Percentiles rank a stretch among this genome's conserved stretches.
Evolutionary conservation across 2,113 vertebrate species (phyloP).

Genomic region (Oreochromis tanganicae): DNA sequence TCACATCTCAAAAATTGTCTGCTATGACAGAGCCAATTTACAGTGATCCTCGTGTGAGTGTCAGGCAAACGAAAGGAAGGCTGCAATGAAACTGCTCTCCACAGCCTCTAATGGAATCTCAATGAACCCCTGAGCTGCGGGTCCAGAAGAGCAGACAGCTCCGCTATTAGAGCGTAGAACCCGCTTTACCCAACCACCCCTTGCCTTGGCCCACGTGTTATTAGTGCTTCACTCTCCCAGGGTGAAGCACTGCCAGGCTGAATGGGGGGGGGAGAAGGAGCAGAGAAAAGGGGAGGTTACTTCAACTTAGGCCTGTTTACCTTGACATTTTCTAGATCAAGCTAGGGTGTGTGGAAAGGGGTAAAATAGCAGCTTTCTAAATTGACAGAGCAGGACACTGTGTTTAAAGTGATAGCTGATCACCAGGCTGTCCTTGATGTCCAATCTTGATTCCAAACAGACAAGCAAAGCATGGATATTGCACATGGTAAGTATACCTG

Average conservation of each 20-base stretch:
- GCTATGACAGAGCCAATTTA: constrained; percentile 76
- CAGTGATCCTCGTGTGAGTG: constrained; percentile 63
- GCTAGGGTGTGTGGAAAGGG: constrained; percentile 5
- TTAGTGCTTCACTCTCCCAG: constrained; percentile 62
- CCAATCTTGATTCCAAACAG: constrained; percentile 62
- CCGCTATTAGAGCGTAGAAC: constrained; percentile 56
- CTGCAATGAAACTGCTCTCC: constrained; percentile 38
- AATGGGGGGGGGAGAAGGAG: neutral
- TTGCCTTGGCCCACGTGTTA: constrained; percentile 53
- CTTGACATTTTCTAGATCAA: constrained; percentile 62
- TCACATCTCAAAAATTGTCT: constrained; percentile 66
- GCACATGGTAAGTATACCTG: constrained; percentile 36
- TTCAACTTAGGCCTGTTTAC: constrained; percentile 59
- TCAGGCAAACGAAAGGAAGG: constrained; percentile 57
- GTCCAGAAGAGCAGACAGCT: constrained; percentile 56
- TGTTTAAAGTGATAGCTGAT: constrained; percentile 73
- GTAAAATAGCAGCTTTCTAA: constrained; percentile 63
- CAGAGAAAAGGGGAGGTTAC: constrained; percentile 51
- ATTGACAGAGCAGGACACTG: constrained; percentile 64
- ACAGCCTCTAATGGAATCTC: constrained; percentile 72
- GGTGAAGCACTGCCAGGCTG: constrained; percentile 27
- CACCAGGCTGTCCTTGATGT: constrained; percentile 37
- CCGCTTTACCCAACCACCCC: constrained; percentile 55
- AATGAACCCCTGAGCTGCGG: constrained; percentile 60
- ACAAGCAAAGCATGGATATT: constrained; percentile 44